phyloP scores from a whole-genome alignment of 1,140 invertebrate genomes.

The Leptonema lineaticorne region DNA sequence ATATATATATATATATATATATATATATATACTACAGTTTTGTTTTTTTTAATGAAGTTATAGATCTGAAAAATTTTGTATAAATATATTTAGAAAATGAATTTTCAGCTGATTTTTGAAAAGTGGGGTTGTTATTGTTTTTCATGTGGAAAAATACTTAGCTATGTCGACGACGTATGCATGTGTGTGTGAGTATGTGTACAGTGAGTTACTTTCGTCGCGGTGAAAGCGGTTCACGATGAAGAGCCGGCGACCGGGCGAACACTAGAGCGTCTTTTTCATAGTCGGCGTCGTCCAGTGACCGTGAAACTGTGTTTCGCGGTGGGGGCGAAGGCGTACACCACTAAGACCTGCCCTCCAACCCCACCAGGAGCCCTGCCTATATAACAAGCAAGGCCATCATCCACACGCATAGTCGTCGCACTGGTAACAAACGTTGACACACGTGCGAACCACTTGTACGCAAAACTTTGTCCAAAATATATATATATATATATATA shows the following conservation, averaged over 20 bases:
- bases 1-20: constrained; percentile 5
- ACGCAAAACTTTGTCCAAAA: not conserved
- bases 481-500: not conserved
- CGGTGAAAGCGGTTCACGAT: not conserved
- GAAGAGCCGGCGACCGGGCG: not conserved
- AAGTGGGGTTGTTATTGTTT: no score
- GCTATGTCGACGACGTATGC: no score
- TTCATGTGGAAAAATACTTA: no score
- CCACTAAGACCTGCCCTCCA: no score
- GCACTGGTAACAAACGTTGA: constrained; percentile 11
- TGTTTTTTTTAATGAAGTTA: no score
- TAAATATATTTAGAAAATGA: no score
- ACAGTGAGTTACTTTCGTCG: not conserved
- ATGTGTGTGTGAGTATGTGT: not conserved
- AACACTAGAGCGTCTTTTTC: not conserved
- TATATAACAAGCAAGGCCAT: constrained; percentile 42
- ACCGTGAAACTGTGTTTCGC: constrained; percentile 7
- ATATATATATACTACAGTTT: no score
- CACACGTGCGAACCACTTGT: not conserved
- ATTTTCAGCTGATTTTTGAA: no score
- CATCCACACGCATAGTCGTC: constrained; percentile 32
- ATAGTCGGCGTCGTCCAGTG: not conserved
- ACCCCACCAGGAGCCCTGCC: constrained; percentile 13
- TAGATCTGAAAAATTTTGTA: no score
- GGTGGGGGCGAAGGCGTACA: constrained; percentile 12